These are phyloP conservation scores for Battus philenor DNA, from an alignment of 1,140 invertebrate genomes.

Conservation along the genomic window DNA sequence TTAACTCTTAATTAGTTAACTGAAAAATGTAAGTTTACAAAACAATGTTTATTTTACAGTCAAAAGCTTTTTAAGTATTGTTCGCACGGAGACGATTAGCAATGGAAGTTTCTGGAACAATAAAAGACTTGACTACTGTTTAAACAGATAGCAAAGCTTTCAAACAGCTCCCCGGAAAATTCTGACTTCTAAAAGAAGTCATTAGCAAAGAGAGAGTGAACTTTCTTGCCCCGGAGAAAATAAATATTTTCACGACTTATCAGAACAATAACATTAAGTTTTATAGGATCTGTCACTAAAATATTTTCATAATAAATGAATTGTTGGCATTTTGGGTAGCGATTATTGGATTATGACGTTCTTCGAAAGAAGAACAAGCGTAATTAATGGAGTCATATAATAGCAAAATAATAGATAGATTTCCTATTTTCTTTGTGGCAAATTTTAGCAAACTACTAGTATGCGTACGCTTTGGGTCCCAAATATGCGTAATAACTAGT, in stretches of 20 bases:
- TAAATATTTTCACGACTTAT: conserved; percentile 54
- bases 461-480: too few species aligned
- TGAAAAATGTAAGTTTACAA: too few species aligned
- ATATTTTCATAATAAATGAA: conserved; percentile 3
- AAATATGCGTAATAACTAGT: too few species aligned
- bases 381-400: too few species aligned
- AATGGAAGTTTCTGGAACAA: conserved; percentile 44
- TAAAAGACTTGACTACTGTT: conserved; percentile 54
- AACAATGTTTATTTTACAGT: not conserved
- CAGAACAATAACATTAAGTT: conserved; percentile 41
- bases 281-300: conserved; percentile 35
- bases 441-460: too few species aligned
- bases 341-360: too few species aligned
- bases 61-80: conserved; percentile 25
- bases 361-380: too few species aligned
- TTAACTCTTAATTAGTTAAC: too few species aligned
- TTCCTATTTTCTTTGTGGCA: too few species aligned
- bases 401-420: too few species aligned
- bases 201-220: conserved; percentile 55
- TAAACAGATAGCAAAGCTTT: conserved; percentile 54
- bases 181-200: conserved; percentile 56
- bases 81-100: conserved; percentile 41
- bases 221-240: conserved; percentile 45
- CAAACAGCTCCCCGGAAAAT: conserved; percentile 45
- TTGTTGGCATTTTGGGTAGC: not conserved